Evolutionary conservation across 2,888 invertebrate genomes (phyloP).

Genomic region (Drepana falcataria): DNA sequence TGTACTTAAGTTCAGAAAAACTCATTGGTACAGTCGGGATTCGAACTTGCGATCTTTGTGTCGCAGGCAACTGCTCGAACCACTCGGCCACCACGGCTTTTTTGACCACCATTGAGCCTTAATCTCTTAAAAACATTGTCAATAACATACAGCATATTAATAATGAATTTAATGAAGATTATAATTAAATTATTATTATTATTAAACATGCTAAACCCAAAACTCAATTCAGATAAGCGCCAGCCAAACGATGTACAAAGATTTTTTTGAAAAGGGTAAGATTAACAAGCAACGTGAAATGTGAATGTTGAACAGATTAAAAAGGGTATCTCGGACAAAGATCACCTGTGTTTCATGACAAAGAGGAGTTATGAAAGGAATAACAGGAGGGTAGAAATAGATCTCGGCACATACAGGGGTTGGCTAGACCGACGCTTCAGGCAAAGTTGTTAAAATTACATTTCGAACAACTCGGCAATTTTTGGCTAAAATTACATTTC

Average conservation of each 20-base stretch:
- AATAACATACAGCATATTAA: no score
- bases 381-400: slow-evolving; percentile 11
- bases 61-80: no score
- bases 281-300: slow-evolving; percentile 12
- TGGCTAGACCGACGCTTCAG: neutral
- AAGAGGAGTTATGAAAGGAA: slow-evolving; percentile 25
- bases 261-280: slow-evolving; percentile 12
- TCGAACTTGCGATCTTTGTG: no score
- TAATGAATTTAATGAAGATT: no score
- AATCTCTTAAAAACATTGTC: no score
- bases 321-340: slow-evolving; percentile 31
- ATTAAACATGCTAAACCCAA: neutral
- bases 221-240: slow-evolving; percentile 6
- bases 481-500: no score
- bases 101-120: no score
- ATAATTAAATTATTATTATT: no score
- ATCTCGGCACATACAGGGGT: neutral
- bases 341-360: slow-evolving; percentile 25
- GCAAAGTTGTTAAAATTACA: neutral
- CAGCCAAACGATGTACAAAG: slow-evolving; percentile 14
- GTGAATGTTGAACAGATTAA: slow-evolving; percentile 26
- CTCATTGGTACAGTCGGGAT: no score
- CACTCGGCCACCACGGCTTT: no score
- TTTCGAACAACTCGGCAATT: no score
- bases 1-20: no score